Evolutionary conservation across 2,888 invertebrate genomes (phyloP), one percentile per base, ranked within the genome.

Genomic region (Ctenicera cuprea): DNA sequence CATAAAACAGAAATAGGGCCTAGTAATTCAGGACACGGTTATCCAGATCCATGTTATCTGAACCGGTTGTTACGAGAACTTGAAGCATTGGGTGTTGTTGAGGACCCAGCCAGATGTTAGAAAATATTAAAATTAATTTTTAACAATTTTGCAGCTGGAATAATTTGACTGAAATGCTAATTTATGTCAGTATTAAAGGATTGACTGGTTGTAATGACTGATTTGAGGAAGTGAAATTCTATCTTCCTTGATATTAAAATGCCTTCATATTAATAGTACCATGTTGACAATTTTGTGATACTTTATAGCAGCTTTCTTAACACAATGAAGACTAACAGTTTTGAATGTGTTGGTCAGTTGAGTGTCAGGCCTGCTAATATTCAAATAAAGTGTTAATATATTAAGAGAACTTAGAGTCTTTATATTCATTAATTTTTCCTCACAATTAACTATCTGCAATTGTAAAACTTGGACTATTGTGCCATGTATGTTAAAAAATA

Each of bases 1-100:
- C 96, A 96, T 85, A 95, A 95, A 87, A 95, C 95, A 72, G 92
- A 94, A 86, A 88, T 91, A 26, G 92, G 91, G 68, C 89, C 89
- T 1, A 88, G 88, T 43, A 87, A 86, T 41, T 87, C 87, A 45
- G 90, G 89, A 1, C 88, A 90, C 78, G 93, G 94, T 78, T 95
- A 93, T 86, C 95, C 95, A 1, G 95, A 95, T 87, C 90, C 91
- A 3, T 91, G 90, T 74, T 95, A 95, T 86, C 88, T 95, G 78
- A 92, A 92, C 81, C 90, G 91, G 77, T 91, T 92, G 14, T 83
- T 92, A 52, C 85, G 89, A 59, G 91, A 91, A 83, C 82, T 91
- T 68, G 90, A 90, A 43, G 89, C 90, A 26, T 88, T 91, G 76
- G 91, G 91, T 5, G 87, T 91, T 52, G 87, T 88, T 4, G 90